Evolutionary conservation across 2,113 vertebrate species (phyloP).

Genomic region (Petrocephalus zakoni): DNA sequence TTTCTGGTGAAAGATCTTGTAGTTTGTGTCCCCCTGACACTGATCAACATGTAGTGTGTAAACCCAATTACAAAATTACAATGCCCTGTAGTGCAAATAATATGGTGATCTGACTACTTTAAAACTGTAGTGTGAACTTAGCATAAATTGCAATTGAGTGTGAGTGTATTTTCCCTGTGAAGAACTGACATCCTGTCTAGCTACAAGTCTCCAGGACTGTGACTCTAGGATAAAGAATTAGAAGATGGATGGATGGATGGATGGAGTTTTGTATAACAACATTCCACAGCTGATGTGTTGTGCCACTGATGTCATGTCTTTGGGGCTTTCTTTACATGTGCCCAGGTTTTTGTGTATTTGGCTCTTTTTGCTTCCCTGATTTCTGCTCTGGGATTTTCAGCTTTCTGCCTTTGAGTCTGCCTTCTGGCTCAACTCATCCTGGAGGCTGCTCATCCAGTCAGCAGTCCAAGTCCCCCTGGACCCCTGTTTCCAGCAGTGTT

Average conservation of each 20-base stretch:
- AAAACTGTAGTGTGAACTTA: too few relatives aligned
- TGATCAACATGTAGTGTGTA: too few relatives aligned
- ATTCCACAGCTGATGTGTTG: neutral
- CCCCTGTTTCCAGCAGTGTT: neutral
- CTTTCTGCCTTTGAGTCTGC: neutral
- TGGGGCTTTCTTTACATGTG: neutral
- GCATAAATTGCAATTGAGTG: neutral
- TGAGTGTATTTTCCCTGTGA: neutral
- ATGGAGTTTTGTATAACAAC: neutral
- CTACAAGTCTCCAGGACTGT: neutral
- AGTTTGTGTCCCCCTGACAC: too few relatives aligned
- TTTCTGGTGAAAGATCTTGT: too few relatives aligned
- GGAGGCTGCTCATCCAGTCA: neutral
- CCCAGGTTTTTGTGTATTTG: neutral
- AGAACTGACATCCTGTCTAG: neutral
- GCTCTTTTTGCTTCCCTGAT: neutral
- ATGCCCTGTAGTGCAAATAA: too few relatives aligned
- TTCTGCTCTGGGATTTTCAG: neutral
- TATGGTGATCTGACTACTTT: too few relatives aligned
- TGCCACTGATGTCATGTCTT: neutral
- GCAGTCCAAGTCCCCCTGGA: neutral
- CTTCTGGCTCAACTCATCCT: neutral
- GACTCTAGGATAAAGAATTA: neutral
- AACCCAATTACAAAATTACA: too few relatives aligned
- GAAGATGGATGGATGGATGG: neutral